Percentiles rank a stretch among this genome's conserved stretches.
These are phyloP conservation scores for Drosophila chauvacae DNA, from an alignment of 1,140 invertebrate genomes.

Conservation along the genomic window DNA sequence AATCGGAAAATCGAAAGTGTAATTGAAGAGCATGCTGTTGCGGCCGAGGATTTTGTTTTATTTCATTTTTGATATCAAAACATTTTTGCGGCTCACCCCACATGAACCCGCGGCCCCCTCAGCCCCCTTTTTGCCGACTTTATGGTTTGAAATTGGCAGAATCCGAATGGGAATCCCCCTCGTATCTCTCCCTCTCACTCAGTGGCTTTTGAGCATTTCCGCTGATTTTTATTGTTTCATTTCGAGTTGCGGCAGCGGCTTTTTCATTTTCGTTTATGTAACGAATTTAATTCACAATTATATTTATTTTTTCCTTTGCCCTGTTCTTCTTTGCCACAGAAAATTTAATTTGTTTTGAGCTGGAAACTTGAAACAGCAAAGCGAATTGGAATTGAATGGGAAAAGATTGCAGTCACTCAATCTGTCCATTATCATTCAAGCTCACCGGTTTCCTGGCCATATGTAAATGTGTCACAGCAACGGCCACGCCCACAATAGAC, in stretches of 20 bases:
- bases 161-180: conserved; percentile 13
- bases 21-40: conserved; percentile 80
- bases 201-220: conserved; percentile 57
- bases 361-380: conserved; percentile 45
- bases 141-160: conserved; percentile 64
- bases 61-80: conserved; percentile 82
- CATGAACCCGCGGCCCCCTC: conserved; percentile 22
- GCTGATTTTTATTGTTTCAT: conserved; percentile 76
- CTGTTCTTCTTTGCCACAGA: conserved; percentile 8
- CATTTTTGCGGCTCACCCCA: conserved; percentile 70
- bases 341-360: conserved; percentile 69
- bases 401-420: conserved; percentile 16
- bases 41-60: conserved; percentile 76
- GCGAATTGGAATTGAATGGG: conserved; percentile 62
- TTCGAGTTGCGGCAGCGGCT: conserved; percentile 35
- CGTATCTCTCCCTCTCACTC: conserved; percentile 4
- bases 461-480: conserved; percentile 55
- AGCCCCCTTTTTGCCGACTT: conserved; percentile 19
- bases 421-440: conserved; percentile 4
- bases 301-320: conserved; percentile 55
- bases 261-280: conserved; percentile 69
- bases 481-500: conserved; percentile 32
- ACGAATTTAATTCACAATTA: conserved; percentile 80
- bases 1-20: conserved; percentile 78
- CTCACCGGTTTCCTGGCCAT: conserved; percentile 4